Evolutionary conservation across 2,797 vertebrate genomes (phyloP).

Genomic region (Clarias laeviceps): DNA sequence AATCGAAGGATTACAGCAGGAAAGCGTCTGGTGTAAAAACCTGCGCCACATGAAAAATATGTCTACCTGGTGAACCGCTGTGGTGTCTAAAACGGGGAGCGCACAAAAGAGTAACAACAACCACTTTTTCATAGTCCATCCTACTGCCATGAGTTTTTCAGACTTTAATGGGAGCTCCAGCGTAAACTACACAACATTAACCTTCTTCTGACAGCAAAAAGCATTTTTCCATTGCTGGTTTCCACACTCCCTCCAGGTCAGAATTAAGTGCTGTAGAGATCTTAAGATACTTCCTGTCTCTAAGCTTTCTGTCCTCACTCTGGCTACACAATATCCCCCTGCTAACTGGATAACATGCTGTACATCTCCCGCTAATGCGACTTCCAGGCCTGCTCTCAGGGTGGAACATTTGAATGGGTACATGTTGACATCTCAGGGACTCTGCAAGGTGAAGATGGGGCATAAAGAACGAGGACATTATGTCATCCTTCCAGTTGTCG

Average conservation of each 20-base stretch:
- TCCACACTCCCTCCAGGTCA: conserved; percentile 27
- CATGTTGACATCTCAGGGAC: background rate
- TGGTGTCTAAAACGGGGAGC: too few relatives aligned
- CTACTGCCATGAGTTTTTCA: background rate
- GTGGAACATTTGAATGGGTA: background rate
- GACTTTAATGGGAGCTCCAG: conserved; percentile 4
- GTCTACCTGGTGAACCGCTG: too few relatives aligned
- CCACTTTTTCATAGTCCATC: background rate
- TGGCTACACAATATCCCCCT: conserved; percentile 8
- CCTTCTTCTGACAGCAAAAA: conserved; percentile 17
- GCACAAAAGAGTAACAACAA: too few relatives aligned
- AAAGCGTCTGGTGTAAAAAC: too few relatives aligned
- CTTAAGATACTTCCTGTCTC: conserved; percentile 45
- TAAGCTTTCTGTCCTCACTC: conserved; percentile 18
- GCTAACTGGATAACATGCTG: conserved; percentile 45
- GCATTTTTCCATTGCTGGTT: conserved; percentile 26
- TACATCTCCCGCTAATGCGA: conserved; percentile 31
- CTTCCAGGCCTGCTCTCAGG: conserved; percentile 29
- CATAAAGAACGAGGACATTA: conserved; percentile 40
- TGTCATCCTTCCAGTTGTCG: background rate
- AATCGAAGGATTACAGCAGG: too few relatives aligned
- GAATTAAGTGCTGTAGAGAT: conserved; percentile 40
- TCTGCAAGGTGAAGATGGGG: conserved; percentile 34
- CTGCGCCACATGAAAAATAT: too few relatives aligned
- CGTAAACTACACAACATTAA: conserved; percentile 9